Percentiles rank a stretch among this genome's conserved stretches.
phyloP scores from a whole-genome alignment of 2,797 vertebrate genomes.

The Typhlichthys subterraneus region DNA sequence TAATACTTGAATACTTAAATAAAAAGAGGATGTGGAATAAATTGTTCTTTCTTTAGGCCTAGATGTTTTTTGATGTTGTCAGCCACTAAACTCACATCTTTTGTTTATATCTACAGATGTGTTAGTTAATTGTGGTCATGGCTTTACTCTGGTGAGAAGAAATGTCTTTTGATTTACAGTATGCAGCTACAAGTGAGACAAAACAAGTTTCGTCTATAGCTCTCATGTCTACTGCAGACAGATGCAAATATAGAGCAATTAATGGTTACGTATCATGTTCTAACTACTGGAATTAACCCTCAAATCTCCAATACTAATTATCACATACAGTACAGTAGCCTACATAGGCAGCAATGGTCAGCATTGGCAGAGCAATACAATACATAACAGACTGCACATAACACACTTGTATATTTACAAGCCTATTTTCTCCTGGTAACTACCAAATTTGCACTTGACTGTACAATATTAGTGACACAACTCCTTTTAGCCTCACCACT shows the following conservation, averaged over 20 bases:
- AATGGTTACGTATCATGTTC: slow-evolving; percentile 49
- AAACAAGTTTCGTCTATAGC: slow-evolving; percentile 25
- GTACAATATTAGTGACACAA: slow-evolving; percentile 34
- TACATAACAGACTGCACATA: slow-evolving; percentile 66
- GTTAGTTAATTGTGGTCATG: slow-evolving; percentile 21
- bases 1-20: neutral
- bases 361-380: slow-evolving; percentile 71
- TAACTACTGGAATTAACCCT: slow-evolving; percentile 58
- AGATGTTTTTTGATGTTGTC: neutral
- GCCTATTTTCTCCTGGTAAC: slow-evolving; percentile 58
- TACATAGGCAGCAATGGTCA: slow-evolving; percentile 76
- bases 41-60: too few relatives aligned
- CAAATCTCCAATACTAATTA: slow-evolving; percentile 56
- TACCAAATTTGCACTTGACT: slow-evolving; percentile 52
- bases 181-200: slow-evolving; percentile 38
- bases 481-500: slow-evolving; percentile 50
- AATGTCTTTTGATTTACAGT: slow-evolving; percentile 52
- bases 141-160: slow-evolving; percentile 29
- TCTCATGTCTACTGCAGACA: slow-evolving; percentile 29
- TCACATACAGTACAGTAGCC: slow-evolving; percentile 26
- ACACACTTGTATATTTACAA: slow-evolving; percentile 55
- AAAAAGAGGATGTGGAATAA: too few relatives aligned
- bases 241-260: slow-evolving; percentile 43
- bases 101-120: slow-evolving; percentile 7
- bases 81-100: neutral